These are phyloP conservation scores for Musca domestica DNA, from an alignment of 1,140 invertebrate species.

Conservation along the genomic window DNA sequence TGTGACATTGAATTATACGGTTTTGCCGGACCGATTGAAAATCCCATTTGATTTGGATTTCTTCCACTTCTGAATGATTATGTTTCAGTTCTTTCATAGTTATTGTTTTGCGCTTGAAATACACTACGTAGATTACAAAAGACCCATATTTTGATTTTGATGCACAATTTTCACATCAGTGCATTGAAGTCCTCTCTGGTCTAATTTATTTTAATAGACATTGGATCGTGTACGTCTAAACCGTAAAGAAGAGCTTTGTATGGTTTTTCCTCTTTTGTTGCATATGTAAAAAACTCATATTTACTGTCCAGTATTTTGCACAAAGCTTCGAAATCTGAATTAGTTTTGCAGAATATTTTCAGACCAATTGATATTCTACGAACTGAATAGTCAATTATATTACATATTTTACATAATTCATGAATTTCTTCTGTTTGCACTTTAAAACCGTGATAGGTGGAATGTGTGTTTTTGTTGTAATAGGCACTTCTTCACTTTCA, in stretches of 20 bases:
- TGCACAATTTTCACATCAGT: neutral
- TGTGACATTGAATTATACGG: constrained; percentile 1
- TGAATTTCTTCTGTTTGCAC: neutral
- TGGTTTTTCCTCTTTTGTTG: neutral
- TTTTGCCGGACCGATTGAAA: neutral
- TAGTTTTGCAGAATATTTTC: neutral
- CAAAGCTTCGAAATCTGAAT: neutral
- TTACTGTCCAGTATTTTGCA: neutral
- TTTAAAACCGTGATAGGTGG: neutral
- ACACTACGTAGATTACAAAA: neutral
- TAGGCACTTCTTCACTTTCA: neutral
- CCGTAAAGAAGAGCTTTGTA: constrained; percentile 11
- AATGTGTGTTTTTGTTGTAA: neutral
- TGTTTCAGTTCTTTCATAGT: neutral
- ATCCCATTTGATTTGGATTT: neutral
- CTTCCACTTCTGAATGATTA: neutral
- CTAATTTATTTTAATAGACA: neutral
- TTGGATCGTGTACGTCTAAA: neutral
- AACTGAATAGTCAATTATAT: neutral
- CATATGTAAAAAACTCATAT: constrained; percentile 8
- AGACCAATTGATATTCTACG: neutral
- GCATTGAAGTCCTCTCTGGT: neutral
- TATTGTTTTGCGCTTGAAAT: neutral
- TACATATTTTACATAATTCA: neutral
- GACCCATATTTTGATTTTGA: no score